phyloP scores from a whole-genome alignment of 2,797 vertebrate species.

The Sebastes minor region DNA sequence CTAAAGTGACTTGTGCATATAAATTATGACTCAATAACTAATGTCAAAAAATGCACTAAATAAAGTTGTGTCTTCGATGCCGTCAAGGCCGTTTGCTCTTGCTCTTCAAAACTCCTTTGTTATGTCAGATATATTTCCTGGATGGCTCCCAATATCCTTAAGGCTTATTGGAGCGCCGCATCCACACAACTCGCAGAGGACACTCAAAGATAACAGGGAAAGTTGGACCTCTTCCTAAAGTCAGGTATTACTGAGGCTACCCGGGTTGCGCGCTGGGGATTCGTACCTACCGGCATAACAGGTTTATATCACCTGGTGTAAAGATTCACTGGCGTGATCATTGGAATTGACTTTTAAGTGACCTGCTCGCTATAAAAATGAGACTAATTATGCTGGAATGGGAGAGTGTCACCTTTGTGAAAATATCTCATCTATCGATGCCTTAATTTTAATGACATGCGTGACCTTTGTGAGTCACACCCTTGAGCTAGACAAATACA shows the following conservation, averaged over 20 bases:
- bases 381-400: constrained; percentile 64
- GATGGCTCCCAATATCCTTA: constrained; percentile 78
- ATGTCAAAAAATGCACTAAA: constrained; percentile 9
- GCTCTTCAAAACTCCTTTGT: constrained; percentile 80
- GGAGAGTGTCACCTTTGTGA: constrained; percentile 73
- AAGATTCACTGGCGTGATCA: constrained; percentile 68
- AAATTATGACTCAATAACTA: neutral
- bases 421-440: constrained; percentile 74
- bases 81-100: constrained; percentile 62
- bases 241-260: constrained; percentile 32
- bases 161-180: constrained; percentile 74
- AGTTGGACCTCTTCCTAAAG: constrained; percentile 73
- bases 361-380: constrained; percentile 69
- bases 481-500: constrained; percentile 65
- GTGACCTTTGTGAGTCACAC: constrained; percentile 72
- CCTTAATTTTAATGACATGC: constrained; percentile 70
- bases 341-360: constrained; percentile 71
- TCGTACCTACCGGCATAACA: constrained; percentile 43
- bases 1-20: neutral
- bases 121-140: constrained; percentile 79
- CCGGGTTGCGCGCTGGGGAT: constrained; percentile 25
- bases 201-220: constrained; percentile 74
- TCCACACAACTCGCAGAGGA: constrained; percentile 77
- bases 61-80: constrained; percentile 57
- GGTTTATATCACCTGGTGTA: constrained; percentile 64